Percentiles rank a stretch among this genome's conserved stretches.
phyloP scores from a whole-genome alignment of 2,113 vertebrate species.

The Oreochromis aureus region DNA sequence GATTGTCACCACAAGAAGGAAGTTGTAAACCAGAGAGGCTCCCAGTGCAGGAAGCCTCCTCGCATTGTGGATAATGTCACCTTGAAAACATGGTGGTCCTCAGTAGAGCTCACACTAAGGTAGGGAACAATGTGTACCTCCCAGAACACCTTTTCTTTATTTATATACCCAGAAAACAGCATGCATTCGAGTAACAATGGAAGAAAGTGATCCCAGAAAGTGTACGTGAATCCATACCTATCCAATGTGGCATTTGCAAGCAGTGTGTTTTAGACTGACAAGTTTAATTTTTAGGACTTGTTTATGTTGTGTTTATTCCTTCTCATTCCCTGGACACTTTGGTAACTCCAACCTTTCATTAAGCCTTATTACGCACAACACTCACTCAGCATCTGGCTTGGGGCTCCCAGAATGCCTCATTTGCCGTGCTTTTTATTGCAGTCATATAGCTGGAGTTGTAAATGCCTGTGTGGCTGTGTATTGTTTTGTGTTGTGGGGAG shows the following conservation, averaged over 20 bases:
- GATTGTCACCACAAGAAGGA: constrained; percentile 77
- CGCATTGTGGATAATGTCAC: constrained; percentile 66
- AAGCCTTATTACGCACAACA: constrained; percentile 66
- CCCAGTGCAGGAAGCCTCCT: constrained; percentile 69
- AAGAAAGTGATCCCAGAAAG: background rate
- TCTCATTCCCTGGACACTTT: constrained; percentile 65
- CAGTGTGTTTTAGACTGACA: constrained; percentile 44
- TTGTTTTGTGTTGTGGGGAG: constrained; percentile 60
- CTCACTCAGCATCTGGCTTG: constrained; percentile 72
- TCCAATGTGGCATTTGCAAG: background rate
- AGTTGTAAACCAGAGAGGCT: constrained; percentile 73
- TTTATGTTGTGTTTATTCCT: constrained; percentile 76
- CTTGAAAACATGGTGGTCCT: constrained; percentile 62
- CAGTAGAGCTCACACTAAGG: constrained; percentile 11
- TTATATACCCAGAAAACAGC: background rate
- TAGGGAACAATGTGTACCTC: background rate
- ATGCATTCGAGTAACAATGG: background rate
- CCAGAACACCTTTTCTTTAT: background rate
- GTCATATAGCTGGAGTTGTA: constrained; percentile 76
- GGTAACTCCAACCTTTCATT: constrained; percentile 73
- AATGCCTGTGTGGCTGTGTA: constrained; percentile 72
- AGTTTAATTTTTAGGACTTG: constrained; percentile 66
- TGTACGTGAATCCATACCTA: background rate
- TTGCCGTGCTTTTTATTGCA: constrained; percentile 74
- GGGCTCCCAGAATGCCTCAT: constrained; percentile 69